A percentile compares a stretch with the other conserved stretches of the same genome.
Conservation (phyloP, 92 coral and sea anemone genomes). For the Ricordea florida region DNA sequence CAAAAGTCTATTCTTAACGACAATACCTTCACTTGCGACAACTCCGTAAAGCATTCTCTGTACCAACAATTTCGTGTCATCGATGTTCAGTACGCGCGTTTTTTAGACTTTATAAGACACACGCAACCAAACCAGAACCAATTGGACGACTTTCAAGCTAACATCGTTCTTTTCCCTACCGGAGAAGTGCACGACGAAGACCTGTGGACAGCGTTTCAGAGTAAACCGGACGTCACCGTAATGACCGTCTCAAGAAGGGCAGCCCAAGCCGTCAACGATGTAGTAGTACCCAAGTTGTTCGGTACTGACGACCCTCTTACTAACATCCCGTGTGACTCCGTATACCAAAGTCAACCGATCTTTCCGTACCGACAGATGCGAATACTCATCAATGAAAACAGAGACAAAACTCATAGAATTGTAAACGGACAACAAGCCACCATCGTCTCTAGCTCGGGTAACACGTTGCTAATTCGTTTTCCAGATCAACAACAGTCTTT, state of each 20-base stretch:
- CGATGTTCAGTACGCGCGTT: not conserved
- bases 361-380: not conserved
- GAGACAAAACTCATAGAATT: constrained; percentile 3
- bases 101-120: not conserved
- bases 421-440: constrained; percentile 48
- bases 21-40: not conserved
- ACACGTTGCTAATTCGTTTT: not conserved
- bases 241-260: not conserved
- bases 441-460: not conserved
- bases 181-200: not conserved
- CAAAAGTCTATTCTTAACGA: not conserved
- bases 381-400: constrained; percentile 9
- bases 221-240: not conserved
- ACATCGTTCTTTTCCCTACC: not conserved
- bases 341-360: not conserved
- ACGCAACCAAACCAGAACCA: not conserved
- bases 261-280: not conserved
- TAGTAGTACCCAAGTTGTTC: not conserved
- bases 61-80: not conserved
- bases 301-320: not conserved
- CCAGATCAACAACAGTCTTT: not conserved
- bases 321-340: not conserved
- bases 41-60: not conserved
- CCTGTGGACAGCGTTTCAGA: not conserved
- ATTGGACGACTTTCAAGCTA: not conserved